Evolutionary conservation across 2,113 vertebrate genomes (phyloP), one percentile per base, ranked within the genome.

Genomic region (Bostrychus sinensis): DNA sequence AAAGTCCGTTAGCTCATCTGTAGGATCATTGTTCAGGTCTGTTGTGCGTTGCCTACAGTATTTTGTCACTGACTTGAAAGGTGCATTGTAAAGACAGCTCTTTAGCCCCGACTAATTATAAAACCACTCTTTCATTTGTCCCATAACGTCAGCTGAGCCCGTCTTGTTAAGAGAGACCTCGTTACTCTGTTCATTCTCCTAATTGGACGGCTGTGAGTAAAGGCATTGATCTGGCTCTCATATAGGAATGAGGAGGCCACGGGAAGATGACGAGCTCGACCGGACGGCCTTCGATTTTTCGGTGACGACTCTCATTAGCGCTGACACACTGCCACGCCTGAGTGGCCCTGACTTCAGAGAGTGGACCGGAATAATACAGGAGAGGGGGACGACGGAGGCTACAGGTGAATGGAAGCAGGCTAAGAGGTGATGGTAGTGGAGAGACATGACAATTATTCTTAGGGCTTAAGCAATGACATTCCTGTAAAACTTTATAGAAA

Each of bases 241-340:
- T 75, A 65, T 26, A 36, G 69, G 72, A 19, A 50, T 14, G 65
- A 69, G 79, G 54, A 39, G 66, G 73, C 45, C 53, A 50, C 36
- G n/a, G 62, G 72, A 75, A 83, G 73, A 81, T 70, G 71, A 81
- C 54, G 26, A 73, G 80, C 73, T 41, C 11, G 54, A 70, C 70
- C 59, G 77, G 65, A 59, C 42, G 48, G 23, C 42, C 53, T 87
- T 85, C 70, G 46, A 89, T 87, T 82, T n/a, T 86, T 62, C 43
- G 28, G 73, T 57, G 77, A 68, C 81, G 77, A 38, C 66, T 80
- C 88, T 89, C 89, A 89, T 91, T 91, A 89, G 85, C 7, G 61
- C 37, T 63, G 84, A 89, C 78, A 89, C 78, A 69, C 11, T 34
- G 66, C 51, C 46, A 13, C 46, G 38, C 66, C 55, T 58, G 41